Base-by-base conservation (phyloP, 1,140 invertebrate species). In the Heliconius nattereri region DNA sequence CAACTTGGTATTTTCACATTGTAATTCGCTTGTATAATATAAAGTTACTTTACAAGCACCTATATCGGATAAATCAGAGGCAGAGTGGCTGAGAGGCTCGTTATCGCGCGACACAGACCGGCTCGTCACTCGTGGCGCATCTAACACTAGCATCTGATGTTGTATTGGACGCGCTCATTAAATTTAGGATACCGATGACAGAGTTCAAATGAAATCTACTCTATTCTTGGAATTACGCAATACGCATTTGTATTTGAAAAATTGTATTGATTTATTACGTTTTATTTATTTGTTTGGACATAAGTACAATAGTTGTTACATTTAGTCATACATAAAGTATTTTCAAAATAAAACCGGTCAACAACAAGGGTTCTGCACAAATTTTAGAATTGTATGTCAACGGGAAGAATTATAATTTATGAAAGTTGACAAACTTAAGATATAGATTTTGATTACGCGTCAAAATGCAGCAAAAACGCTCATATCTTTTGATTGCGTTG, bases 61-160 rank as follows among this genome's bases (percentile, higher is more conserved):
- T 71, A 70, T 45, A 45, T 45, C 40, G 49, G 66, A 49, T 72
- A 20, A 78, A 78, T 78, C 71, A 73, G 78, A 77, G 71, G 71
- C 79, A 83, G 80, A 86, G 78, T 74, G 71, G 71, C 79, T 84
- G 80, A 86, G 84, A 79, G 82, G 84, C 83, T 86, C 83, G 84
- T 86, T 86, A 86, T 83, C 80, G 79, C 73, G 60, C 71, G 66
- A 49, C 78, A 57, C 72, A 60, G 54, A 60, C 54, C 7, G 20
- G 54, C 54, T 20, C 32, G 32, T 35, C 32, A 35, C 32, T 35
- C 49, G 54, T 60, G n/a, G 54, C n/a, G 54, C 54, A 60, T 60
- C 54, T 52, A 20, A 60, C 54, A 60, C 54, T 57, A 60, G 54
- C 54, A 60, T 60, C 54, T 60, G 54, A 7, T 60, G 54, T 60